Conservation (phyloP, 2,113 vertebrate species). For the Patagioenas fasciata region DNA sequence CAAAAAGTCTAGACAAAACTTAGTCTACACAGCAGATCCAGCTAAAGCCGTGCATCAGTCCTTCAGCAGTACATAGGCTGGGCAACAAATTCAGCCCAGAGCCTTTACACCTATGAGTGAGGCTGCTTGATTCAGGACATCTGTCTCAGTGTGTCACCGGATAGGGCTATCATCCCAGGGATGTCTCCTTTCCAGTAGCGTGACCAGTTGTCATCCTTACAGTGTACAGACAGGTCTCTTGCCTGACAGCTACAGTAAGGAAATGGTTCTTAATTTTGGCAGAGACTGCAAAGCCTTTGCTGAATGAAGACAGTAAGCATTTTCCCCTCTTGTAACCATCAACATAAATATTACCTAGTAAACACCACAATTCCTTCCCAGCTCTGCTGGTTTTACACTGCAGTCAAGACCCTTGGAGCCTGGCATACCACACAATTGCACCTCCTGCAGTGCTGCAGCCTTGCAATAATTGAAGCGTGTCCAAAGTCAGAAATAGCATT, state of each 20-base stretch:
- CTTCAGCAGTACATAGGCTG: background rate
- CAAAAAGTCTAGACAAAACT: background rate
- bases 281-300: background rate
- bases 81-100: background rate
- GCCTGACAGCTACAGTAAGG: background rate
- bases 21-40: background rate
- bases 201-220: background rate
- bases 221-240: background rate
- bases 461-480: background rate
- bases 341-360: background rate
- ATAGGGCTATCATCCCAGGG: background rate
- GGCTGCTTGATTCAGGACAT: background rate
- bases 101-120: accelerated
- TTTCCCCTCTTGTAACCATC: background rate
- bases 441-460: background rate
- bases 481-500: background rate
- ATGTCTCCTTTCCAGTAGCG: background rate
- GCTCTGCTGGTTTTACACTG: background rate
- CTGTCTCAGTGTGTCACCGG: background rate
- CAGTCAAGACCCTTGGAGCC: background rate
- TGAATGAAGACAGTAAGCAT: background rate
- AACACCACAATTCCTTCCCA: background rate
- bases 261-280: background rate
- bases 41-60: background rate
- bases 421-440: background rate